Base-by-base conservation (phyloP, 2,888 invertebrate genomes). In the Campaea margaritaria region DNA sequence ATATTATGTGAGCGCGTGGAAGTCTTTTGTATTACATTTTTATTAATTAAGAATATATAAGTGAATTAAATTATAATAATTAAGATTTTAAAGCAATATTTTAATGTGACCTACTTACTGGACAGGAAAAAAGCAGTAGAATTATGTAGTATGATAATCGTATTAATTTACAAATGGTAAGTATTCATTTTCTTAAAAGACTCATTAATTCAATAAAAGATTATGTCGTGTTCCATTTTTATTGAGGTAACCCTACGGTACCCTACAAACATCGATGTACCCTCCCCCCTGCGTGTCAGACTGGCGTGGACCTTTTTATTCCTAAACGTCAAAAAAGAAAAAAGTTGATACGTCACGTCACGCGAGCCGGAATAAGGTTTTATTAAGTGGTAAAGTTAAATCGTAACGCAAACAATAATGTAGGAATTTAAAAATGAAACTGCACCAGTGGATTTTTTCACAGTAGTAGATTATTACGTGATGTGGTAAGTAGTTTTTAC, bases 311-410 rank as follows among this genome's bases (percentile, higher is more conserved):
- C 68, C 65, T 70, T 76, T 75, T 75, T 74, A 73, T 76, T 72
- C 69, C 67, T 60, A 69, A 70, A 68, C 63, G 64, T 70, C 66
- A 77, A 73, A 75, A 31, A 31, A 31, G 7, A 31, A 31, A 31
- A 67, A 60, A 51, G 61, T 70, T 64, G 64, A 62, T 65, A 58
- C 64, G 71, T 72, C 78, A 58, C 64, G 71, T 71, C 78, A 76
- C 78, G 78, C 76, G 65, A 73, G 28, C 65, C 56, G 56, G 51
- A 58, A 62, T 55, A 59, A 58, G 51, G 51, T 58, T 51, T 65
- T 65, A 68, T 68, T 65, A 68, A 65, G 68, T 68, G 68, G 68
- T 68, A 60, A 62, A 56, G 46, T 62, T 65, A 64, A 68, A 68
- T 68, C 64, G 47, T 56, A 65, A 64, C 52, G 50, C 57, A 68